A percentile compares a stretch with the other conserved stretches of the same genome.
Conservation (phyloP, 30 jellyfish, hydroid and myxozoan genomes). For the Clytia hemisphaerica region DNA sequence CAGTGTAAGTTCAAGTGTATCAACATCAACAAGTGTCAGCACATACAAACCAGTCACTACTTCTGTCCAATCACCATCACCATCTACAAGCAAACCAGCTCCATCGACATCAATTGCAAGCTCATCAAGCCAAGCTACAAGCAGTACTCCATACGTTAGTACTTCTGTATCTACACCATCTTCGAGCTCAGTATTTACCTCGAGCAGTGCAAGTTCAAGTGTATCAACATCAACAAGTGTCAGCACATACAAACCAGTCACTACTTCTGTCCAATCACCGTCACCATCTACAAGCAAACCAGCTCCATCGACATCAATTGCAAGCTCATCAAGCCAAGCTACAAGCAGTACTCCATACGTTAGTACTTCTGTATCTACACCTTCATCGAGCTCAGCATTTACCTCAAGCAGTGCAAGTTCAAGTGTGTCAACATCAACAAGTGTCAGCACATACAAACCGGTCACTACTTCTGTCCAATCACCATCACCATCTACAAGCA, state of each 20-base stretch:
- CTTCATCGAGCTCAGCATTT: no score
- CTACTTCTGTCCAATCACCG: no score
- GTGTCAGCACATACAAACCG: no score
- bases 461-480: no score
- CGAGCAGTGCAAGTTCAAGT: constrained; percentile 10
- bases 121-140: not conserved
- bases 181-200: constrained; percentile 1
- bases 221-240: no score
- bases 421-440: no score
- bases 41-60: not conserved
- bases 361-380: no score
- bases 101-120: constrained; percentile 19
- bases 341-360: not conserved
- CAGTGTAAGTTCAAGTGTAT: not conserved
- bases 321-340: not conserved
- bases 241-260: no score
- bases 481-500: no score
- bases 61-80: not conserved
- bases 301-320: constrained; percentile 18
- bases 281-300: no score
- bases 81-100: constrained; percentile 2
- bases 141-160: no score
- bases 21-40: not conserved
- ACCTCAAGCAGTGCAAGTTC: no score
- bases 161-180: not conserved